These are phyloP conservation scores for Epirrhoe alternata DNA, from an alignment of 2,888 invertebrate genomes.

Conservation along the genomic window DNA sequence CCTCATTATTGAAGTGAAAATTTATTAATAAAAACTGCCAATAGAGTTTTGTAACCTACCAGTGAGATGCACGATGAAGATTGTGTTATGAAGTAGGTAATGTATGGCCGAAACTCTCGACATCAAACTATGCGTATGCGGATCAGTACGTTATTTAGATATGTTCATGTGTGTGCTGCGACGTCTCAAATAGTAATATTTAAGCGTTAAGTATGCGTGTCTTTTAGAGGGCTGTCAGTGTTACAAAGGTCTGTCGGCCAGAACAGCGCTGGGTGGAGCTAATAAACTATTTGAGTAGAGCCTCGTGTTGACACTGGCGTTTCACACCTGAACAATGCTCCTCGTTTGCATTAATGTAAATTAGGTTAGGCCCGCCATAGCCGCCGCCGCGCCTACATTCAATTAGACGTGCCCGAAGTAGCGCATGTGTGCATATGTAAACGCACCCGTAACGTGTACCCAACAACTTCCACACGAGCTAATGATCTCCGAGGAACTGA, in stretches of 20 bases:
- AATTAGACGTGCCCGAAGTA: slow-evolving; percentile 82
- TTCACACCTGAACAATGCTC: slow-evolving; percentile 85
- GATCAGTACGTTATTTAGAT: slow-evolving; percentile 37
- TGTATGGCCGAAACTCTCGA: not conserved
- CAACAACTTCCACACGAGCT: slow-evolving; percentile 60
- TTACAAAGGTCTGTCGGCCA: slow-evolving; percentile 79
- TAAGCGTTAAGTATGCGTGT: slow-evolving; percentile 78
- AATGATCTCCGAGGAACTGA: slow-evolving; percentile 58
- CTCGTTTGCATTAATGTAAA: slow-evolving; percentile 86
- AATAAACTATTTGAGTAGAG: slow-evolving; percentile 84
- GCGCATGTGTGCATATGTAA: slow-evolving; percentile 76
- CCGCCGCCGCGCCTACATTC: slow-evolving; percentile 78
- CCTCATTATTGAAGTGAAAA: not conserved
- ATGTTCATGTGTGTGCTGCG: slow-evolving; percentile 52
- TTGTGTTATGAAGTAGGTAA: not conserved
- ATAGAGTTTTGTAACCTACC: too few species aligned
- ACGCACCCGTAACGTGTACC: slow-evolving; percentile 60
- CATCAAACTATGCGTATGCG: slow-evolving; percentile 18
- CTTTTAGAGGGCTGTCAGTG: slow-evolving; percentile 77
- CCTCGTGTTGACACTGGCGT: slow-evolving; percentile 83
- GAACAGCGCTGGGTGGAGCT: slow-evolving; percentile 82
- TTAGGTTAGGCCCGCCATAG: slow-evolving; percentile 79
- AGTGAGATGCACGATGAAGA: not conserved
- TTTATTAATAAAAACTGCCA: not conserved
- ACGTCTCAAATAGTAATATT: slow-evolving; percentile 72